A percentile compares a stretch with the other conserved stretches of the same genome.
These are phyloP conservation scores for Cirrhinus mrigala DNA, from an alignment of 2,797 vertebrate genomes.

Conservation along the genomic window DNA sequence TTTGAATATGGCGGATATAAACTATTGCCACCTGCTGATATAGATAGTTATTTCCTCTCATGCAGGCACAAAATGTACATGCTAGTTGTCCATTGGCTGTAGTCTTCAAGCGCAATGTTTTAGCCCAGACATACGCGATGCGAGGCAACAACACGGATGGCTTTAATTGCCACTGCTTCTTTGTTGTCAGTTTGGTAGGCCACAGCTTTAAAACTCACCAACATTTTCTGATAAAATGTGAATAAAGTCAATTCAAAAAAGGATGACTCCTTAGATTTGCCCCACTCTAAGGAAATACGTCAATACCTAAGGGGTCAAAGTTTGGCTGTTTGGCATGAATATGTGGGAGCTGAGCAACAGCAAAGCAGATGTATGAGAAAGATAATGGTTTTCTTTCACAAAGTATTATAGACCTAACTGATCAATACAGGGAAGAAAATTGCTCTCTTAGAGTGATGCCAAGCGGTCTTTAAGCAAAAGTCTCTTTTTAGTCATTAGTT, in stretches of 20 bases:
- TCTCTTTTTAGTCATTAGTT: not conserved
- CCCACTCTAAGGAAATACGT: not conserved
- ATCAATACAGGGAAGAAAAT: not conserved
- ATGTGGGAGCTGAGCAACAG: not conserved
- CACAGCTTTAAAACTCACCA: not conserved
- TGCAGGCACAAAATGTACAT: not conserved
- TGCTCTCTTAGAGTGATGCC: not conserved
- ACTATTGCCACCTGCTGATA: too few species aligned
- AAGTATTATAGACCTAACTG: not conserved
- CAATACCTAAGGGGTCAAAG: not conserved
- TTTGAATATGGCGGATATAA: too few species aligned
- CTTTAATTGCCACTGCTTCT: too few species aligned
- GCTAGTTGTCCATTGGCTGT: not conserved
- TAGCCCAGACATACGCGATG: not conserved
- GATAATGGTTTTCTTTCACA: not conserved
- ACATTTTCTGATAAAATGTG: not conserved
- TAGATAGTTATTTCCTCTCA: not conserved
- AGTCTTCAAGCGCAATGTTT: not conserved
- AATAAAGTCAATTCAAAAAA: not conserved
- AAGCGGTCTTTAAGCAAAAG: conserved; percentile 4
- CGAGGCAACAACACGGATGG: not conserved
- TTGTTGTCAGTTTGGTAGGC: not conserved
- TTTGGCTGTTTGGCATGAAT: not conserved
- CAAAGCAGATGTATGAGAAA: not conserved
- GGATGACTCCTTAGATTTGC: not conserved